A percentile compares a stretch with the other conserved stretches of the same genome.
Conservation (phyloP, 2,888 invertebrate species). For the Pseudococcus viburni region DNA sequence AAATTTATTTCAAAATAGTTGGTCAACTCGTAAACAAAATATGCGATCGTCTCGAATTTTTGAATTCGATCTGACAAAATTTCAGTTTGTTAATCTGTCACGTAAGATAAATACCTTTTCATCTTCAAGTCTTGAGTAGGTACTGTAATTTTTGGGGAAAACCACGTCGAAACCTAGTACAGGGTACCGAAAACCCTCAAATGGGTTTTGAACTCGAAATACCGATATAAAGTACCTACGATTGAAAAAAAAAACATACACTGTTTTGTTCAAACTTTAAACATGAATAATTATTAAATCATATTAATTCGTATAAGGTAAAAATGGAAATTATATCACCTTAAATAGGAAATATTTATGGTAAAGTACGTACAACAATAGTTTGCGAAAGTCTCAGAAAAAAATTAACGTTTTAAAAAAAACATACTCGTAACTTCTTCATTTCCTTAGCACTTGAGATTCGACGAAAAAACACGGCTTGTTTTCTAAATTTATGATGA, state of each 20-base stretch:
- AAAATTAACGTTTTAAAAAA: conserved; percentile 34
- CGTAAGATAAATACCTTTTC: too few species aligned
- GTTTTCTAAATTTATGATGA: conserved; percentile 82
- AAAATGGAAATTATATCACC: conserved; percentile 39
- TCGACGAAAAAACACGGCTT: conserved; percentile 75
- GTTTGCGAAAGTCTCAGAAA: conserved; percentile 9
- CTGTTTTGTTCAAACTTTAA: conserved; percentile 17
- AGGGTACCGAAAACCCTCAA: too few species aligned
- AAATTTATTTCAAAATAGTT: too few species aligned
- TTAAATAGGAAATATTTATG: neutral
- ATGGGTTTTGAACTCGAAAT: too few species aligned
- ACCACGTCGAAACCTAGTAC: too few species aligned
- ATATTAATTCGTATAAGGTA: conserved; percentile 9
- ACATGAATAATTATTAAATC: neutral
- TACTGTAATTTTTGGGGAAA: too few species aligned
- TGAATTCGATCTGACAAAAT: too few species aligned
- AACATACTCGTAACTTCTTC: neutral
- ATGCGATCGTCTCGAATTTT: too few species aligned
- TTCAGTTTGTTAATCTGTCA: too few species aligned
- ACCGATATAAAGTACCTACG: too few species aligned
- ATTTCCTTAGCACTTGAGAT: conserved; percentile 49
- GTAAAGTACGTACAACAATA: conserved; percentile 24
- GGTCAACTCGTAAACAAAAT: too few species aligned
- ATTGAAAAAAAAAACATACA: neutral
- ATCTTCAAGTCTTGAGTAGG: too few species aligned